Conservation (phyloP, 2,888 invertebrate genomes). For the Oscheius sp. region DNA sequence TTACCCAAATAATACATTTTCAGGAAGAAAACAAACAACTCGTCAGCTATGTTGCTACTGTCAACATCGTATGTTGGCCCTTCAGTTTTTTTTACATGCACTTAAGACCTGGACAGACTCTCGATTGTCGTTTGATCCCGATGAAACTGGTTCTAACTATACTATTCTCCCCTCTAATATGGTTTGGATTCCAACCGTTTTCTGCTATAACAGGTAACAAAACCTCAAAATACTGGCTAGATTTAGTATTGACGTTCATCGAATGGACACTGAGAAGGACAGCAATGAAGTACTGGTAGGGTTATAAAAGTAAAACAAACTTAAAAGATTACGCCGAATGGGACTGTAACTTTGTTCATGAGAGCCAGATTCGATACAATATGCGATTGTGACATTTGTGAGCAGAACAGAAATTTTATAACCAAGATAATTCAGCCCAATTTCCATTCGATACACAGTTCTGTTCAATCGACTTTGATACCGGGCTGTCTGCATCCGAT, state of each 20-base stretch:
- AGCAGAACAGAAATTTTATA: neutral
- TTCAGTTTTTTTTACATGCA: no score
- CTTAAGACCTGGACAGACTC: constrained; percentile 22
- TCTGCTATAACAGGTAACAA: constrained; percentile 30
- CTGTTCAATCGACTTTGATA: constrained; percentile 33
- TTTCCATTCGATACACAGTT: constrained; percentile 35
- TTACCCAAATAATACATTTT: neutral
- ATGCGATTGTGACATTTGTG: constrained; percentile 30
- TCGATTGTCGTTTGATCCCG: constrained; percentile 19
- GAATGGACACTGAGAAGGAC: constrained; percentile 26
- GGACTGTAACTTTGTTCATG: constrained; percentile 12
- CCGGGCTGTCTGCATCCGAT: constrained; percentile 25
- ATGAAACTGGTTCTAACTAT: constrained; percentile 22
- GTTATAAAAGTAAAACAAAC: neutral
- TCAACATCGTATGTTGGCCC: constrained; percentile 11
- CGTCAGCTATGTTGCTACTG: constrained; percentile 21
- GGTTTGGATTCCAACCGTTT: constrained; percentile 31
- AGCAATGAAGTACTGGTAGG: constrained; percentile 17
- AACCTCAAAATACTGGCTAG: neutral
- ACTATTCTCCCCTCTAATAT: constrained; percentile 16
- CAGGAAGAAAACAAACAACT: constrained; percentile 29
- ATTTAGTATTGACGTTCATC: constrained; percentile 8
- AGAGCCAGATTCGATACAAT: constrained; percentile 28
- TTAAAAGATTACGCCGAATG: constrained; percentile 10
- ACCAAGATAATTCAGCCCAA: constrained; percentile 5